These are phyloP conservation scores for Erynnis tages DNA, from an alignment of 2,888 invertebrate genomes.

Conservation along the genomic window DNA sequence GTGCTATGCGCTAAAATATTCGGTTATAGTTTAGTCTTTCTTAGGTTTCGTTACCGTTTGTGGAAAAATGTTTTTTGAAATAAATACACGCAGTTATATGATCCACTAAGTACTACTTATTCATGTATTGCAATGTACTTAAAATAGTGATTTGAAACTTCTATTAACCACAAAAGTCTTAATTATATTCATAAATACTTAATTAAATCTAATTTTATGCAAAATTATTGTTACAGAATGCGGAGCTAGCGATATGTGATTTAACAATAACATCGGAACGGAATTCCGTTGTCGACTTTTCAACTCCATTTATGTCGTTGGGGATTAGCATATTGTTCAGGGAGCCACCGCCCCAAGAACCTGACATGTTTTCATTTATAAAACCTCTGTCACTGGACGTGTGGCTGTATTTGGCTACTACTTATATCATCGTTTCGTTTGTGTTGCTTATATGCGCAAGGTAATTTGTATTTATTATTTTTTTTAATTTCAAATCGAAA, in stretches of 20 bases:
- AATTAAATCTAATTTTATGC: too few relatives aligned
- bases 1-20: too few relatives aligned
- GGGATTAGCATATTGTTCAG: constrained; percentile 94
- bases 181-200: too few relatives aligned
- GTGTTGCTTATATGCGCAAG: constrained; percentile 90
- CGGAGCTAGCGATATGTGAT: constrained; percentile 96
- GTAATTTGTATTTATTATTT: constrained; percentile 52
- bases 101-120: too few relatives aligned
- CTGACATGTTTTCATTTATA: constrained; percentile 93
- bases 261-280: constrained; percentile 96
- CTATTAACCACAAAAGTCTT: too few relatives aligned
- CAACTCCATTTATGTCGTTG: constrained; percentile 97
- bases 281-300: constrained; percentile 93
- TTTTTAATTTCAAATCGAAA: background rate
- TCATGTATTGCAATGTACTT: too few relatives aligned
- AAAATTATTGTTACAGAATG: constrained; percentile 84
- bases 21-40: too few relatives aligned
- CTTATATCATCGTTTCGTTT: constrained; percentile 91
- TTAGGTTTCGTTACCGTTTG: too few relatives aligned
- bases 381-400: constrained; percentile 91
- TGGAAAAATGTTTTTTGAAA: too few relatives aligned
- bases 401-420: constrained; percentile 93
- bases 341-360: constrained; percentile 87
- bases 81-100: too few relatives aligned
- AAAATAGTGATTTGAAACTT: too few relatives aligned